Conservation (phyloP, 2,888 invertebrate species). For the Pterostichus niger region DNA sequence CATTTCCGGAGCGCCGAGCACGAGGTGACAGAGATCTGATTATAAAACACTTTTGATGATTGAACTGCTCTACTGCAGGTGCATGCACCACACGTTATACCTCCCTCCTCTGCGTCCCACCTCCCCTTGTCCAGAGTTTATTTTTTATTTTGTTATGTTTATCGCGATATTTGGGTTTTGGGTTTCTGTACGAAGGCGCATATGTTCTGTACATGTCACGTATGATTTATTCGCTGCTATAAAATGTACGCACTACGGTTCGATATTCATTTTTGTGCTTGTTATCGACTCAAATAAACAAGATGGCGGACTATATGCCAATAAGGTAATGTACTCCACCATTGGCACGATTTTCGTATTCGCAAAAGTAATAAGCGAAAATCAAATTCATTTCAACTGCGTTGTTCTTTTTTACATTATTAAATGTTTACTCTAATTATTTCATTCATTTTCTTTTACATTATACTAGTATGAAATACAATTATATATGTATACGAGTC, state of each 20-base stretch:
- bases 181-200: slow-evolving; percentile 52
- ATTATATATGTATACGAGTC: no score
- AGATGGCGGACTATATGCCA: slow-evolving; percentile 24
- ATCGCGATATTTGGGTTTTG: slow-evolving; percentile 62
- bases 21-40: slow-evolving; percentile 58
- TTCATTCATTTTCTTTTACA: no score
- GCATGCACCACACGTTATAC: slow-evolving; percentile 4
- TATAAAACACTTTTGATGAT: slow-evolving; percentile 62
- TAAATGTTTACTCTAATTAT: no score
- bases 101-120: neutral
- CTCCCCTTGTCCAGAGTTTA: slow-evolving; percentile 6
- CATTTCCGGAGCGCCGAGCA: slow-evolving; percentile 42
- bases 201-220: slow-evolving; percentile 55
- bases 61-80: slow-evolving; percentile 44
- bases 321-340: neutral
- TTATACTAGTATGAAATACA: no score
- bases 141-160: slow-evolving; percentile 61
- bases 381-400: no score
- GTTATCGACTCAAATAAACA: slow-evolving; percentile 41
- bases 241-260: slow-evolving; percentile 22
- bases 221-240: slow-evolving; percentile 54
- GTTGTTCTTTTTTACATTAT: no score
- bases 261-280: slow-evolving; percentile 33
- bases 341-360: no score
- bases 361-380: no score